These are phyloP conservation scores for Hyposmocoma kahamanoa DNA, from an alignment of 1,140 invertebrate species.

Conservation along the genomic window DNA sequence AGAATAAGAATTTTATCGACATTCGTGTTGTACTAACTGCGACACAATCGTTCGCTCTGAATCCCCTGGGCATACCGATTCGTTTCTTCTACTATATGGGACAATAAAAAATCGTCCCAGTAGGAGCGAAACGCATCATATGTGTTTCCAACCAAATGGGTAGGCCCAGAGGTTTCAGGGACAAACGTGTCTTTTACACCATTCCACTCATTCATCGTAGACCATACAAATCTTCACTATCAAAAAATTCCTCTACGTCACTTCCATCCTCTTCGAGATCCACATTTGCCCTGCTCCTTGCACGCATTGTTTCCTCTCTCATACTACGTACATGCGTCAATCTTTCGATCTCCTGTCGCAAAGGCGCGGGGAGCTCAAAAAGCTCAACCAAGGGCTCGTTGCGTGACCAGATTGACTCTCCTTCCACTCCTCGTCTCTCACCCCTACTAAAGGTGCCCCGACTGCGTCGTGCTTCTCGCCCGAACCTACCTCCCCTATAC, in stretches of 20 bases:
- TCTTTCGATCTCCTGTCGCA: background rate
- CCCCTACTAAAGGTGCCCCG: no score
- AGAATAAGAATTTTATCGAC: constrained; percentile 1
- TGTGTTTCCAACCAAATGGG: background rate
- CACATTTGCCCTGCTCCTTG: background rate
- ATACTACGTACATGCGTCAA: background rate
- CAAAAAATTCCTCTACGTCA: no score
- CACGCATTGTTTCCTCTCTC: background rate
- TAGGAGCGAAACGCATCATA: background rate
- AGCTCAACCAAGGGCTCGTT: background rate
- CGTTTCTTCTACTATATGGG: background rate
- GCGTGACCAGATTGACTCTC: background rate
- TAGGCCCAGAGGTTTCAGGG: background rate
- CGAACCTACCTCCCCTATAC: no score
- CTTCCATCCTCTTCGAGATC: background rate
- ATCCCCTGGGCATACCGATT: background rate
- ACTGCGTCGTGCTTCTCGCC: no score
- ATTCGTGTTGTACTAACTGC: background rate
- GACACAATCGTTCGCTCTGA: background rate
- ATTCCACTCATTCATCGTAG: background rate
- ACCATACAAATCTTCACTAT: background rate
- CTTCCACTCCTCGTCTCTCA: no score
- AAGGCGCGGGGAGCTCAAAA: background rate
- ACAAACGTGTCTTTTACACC: background rate
- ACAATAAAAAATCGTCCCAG: background rate